Percentiles rank a stretch among this genome's conserved stretches.
Evolutionary conservation across 2,888 invertebrate genomes (phyloP).

Genomic region (Ochlodes sylvanus): DNA sequence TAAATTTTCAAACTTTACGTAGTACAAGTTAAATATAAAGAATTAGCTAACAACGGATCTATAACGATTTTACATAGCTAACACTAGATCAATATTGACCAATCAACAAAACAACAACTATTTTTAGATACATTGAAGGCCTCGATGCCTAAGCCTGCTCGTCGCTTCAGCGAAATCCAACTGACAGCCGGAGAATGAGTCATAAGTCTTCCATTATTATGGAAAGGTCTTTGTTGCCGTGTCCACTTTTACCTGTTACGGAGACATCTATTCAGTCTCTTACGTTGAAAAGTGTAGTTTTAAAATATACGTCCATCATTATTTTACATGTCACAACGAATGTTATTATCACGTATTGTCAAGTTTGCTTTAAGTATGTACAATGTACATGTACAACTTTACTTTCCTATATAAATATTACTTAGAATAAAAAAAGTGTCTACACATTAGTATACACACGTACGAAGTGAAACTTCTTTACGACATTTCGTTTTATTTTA

Average conservation of each 20-base stretch:
- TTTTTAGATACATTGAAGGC: conserved; percentile 33
- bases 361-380: too few species aligned
- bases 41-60: too few species aligned
- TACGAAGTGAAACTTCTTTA: too few species aligned
- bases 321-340: conserved; percentile 11
- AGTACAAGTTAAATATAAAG: too few species aligned
- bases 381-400: too few species aligned
- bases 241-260: conserved; percentile 53
- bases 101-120: conserved; percentile 25
- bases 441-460: too few species aligned
- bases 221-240: conserved; percentile 52
- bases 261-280: conserved; percentile 22
- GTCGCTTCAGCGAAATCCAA: conserved; percentile 52
- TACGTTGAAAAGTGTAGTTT: conserved; percentile 17
- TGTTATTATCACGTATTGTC: not conserved
- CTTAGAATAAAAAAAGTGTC: too few species aligned
- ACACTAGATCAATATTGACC: conserved; percentile 12
- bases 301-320: conserved; percentile 11
- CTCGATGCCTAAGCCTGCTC: conserved; percentile 44
- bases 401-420: too few species aligned
- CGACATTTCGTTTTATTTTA: too few species aligned
- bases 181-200: conserved; percentile 58
- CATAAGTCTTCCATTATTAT: conserved; percentile 55
- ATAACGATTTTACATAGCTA: conserved; percentile 14
- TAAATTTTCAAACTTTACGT: too few species aligned